Evolutionary conservation across 2,113 vertebrate genomes (phyloP).

Genomic region (Gasterosteus nipponicus): DNA sequence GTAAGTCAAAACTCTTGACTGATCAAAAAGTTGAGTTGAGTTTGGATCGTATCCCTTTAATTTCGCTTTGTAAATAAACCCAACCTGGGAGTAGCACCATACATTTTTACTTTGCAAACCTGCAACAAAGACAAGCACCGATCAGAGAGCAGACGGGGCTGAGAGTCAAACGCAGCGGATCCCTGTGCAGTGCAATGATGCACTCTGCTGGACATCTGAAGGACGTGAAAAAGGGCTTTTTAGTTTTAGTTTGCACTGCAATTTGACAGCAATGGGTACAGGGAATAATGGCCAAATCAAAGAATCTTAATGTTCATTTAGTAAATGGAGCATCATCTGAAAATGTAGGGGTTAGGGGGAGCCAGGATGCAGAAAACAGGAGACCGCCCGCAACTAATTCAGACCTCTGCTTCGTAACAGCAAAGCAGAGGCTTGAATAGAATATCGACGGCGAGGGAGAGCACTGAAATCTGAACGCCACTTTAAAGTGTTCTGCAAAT

Average conservation of each 20-base stretch:
- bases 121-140: background rate
- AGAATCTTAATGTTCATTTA: background rate
- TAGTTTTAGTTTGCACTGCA: background rate
- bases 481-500: background rate
- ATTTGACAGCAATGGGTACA: background rate
- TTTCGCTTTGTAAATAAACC: slow-evolving; percentile 9
- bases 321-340: background rate
- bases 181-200: slow-evolving; percentile 23
- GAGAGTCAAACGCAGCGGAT: background rate
- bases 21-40: background rate
- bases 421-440: slow-evolving; percentile 6
- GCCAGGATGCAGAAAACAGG: slow-evolving; percentile 3
- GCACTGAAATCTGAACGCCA: background rate
- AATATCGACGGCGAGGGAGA: background rate
- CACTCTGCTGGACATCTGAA: slow-evolving; percentile 57
- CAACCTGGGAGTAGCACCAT: background rate
- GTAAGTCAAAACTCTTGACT: too few species aligned
- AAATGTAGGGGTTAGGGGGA: background rate
- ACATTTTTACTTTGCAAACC: background rate
- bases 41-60: background rate
- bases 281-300: background rate
- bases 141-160: background rate
- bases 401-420: background rate
- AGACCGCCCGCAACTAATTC: slow-evolving; percentile 19
- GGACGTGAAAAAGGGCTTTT: slow-evolving; percentile 33